Conservation (phyloP, 2,113 vertebrate genomes). For the Egretta garzetta region DNA sequence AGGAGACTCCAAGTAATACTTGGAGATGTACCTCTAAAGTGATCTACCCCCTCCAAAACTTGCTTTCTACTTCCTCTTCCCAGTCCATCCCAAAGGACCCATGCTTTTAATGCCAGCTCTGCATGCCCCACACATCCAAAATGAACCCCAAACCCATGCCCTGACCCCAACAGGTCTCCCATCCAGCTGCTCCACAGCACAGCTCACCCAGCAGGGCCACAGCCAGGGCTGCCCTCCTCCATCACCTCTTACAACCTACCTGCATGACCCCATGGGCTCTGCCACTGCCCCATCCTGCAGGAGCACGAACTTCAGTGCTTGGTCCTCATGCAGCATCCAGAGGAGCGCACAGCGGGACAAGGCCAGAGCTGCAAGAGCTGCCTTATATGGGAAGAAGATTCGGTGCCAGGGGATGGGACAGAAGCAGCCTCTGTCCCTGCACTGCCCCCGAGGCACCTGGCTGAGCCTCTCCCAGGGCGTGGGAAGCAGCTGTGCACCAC, state of each 20-base stretch:
- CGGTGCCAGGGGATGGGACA: background rate
- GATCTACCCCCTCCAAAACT: background rate
- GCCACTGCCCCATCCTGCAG: background rate
- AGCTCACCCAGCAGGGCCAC: too few species aligned
- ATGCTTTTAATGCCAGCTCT: background rate
- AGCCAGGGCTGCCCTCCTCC: background rate
- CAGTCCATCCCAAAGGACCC: background rate
- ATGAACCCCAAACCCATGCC: background rate
- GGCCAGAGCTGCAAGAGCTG: background rate
- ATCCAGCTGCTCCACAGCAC: background rate
- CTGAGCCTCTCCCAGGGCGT: fast-evolving
- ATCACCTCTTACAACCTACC: background rate
- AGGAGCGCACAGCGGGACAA: fast-evolving
- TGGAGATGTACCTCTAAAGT: background rate
- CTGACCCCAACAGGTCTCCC: background rate
- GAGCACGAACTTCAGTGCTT: background rate
- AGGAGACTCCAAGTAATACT: background rate
- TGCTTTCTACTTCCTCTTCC: background rate
- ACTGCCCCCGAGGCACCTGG: background rate
- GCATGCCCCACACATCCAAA: background rate
- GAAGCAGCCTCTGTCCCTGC: background rate
- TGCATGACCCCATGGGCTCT: background rate
- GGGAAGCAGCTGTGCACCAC: background rate
- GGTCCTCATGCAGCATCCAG: background rate
- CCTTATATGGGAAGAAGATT: background rate